Conservation (phyloP, 2,888 invertebrate species). For the Callimorpha dominula region DNA sequence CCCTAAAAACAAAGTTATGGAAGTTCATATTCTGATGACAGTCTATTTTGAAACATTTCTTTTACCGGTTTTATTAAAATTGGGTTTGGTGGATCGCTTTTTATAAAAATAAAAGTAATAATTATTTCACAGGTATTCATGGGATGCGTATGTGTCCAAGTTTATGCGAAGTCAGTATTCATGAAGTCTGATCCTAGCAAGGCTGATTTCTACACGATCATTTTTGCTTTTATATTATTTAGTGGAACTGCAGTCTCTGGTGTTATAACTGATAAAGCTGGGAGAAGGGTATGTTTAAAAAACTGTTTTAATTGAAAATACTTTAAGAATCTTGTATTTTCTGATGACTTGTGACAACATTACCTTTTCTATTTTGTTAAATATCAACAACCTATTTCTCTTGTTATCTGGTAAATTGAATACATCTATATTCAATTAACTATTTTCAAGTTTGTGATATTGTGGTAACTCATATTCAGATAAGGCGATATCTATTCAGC, state of each 20-base stretch:
- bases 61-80: not conserved
- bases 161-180: slow-evolving; percentile 85
- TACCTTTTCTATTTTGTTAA: no score
- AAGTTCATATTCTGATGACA: no score
- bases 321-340: no score
- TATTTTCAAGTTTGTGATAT: no score
- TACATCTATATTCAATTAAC: no score
- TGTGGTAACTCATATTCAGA: no score
- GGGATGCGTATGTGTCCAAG: slow-evolving; percentile 80
- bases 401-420: no score
- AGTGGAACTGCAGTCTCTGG: slow-evolving; percentile 77
- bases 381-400: no score
- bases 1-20: no score
- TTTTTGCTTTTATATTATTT: slow-evolving; percentile 86
- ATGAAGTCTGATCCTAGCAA: slow-evolving; percentile 80
- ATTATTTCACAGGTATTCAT: slow-evolving; percentile 70
- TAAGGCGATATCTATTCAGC: no score
- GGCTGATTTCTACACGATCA: slow-evolving; percentile 85
- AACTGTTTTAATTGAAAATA: not conserved
- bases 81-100: not conserved
- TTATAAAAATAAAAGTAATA: not conserved
- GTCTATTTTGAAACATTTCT: not conserved
- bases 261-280: slow-evolving; percentile 86
- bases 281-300: slow-evolving; percentile 80
- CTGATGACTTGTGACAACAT: no score